Percentiles rank a stretch among this genome's conserved stretches.
phyloP scores from a whole-genome alignment of 2,888 invertebrate genomes.

The Cephus spinipes region DNA sequence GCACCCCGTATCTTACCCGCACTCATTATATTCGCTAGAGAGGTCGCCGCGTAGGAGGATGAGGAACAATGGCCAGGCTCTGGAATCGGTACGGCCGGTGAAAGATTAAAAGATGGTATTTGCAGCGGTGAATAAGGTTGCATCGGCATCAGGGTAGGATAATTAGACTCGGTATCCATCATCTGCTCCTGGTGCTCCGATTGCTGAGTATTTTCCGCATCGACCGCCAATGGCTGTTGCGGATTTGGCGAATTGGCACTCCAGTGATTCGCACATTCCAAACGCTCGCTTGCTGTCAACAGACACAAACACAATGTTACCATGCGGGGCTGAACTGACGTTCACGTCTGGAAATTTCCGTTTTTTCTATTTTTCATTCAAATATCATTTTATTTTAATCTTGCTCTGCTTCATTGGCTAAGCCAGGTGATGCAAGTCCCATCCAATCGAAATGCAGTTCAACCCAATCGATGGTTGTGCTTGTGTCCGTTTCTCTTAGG shows the following conservation, averaged over 20 bases:
- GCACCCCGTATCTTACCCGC: conserved; percentile 71
- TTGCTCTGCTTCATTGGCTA: conserved; percentile 12
- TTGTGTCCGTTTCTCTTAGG: conserved; percentile 56
- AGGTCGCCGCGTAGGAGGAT: conserved; percentile 1
- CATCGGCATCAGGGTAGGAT: conserved; percentile 61
- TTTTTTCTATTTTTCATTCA: conserved; percentile 19
- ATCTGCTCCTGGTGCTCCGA: conserved; percentile 47
- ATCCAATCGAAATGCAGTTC: conserved; percentile 55
- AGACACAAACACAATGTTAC: conserved; percentile 65
- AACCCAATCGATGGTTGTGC: conserved; percentile 64
- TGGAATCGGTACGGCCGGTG: conserved; percentile 31
- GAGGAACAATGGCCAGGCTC: conserved; percentile 14
- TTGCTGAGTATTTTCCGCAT: conserved; percentile 40
- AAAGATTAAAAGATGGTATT: conserved; percentile 61
- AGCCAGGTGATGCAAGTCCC: conserved; percentile 16
- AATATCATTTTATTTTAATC: conserved; percentile 10
- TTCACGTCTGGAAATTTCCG: conserved; percentile 32
- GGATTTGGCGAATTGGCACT: conserved; percentile 33
- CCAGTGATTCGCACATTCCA: conserved; percentile 55
- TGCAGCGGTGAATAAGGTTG: conserved; percentile 62
- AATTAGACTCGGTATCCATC: conserved; percentile 52
- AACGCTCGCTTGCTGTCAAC: conserved; percentile 55
- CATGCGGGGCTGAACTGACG: conserved; percentile 63
- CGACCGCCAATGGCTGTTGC: conserved; percentile 41
- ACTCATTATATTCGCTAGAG: conserved; percentile 25